Conservation (phyloP, 2,888 invertebrate species). For the Rhagonycha fulva region DNA sequence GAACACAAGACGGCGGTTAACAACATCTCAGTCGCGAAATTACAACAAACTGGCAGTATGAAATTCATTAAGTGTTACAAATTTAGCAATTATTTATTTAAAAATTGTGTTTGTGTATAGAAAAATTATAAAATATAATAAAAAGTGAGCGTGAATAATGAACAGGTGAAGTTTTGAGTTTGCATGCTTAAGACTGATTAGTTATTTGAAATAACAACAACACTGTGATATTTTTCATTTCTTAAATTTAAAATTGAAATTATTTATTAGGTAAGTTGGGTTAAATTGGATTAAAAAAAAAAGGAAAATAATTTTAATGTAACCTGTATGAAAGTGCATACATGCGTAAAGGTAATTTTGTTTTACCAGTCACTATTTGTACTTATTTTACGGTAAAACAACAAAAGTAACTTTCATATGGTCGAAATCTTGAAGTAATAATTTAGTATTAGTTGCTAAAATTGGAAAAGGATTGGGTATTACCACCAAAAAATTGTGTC, state of each 20-base stretch:
- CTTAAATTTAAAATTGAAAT: slow-evolving; percentile 7
- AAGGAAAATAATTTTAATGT: background rate
- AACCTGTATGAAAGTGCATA: background rate
- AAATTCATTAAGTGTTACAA: slow-evolving; percentile 19
- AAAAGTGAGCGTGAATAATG: slow-evolving; percentile 29
- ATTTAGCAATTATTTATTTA: slow-evolving; percentile 1
- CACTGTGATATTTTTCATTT: slow-evolving; percentile 12
- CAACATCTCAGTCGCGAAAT: slow-evolving; percentile 17
- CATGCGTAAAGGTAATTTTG: background rate
- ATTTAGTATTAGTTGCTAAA: too few relatives aligned
- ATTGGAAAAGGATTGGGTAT: background rate
- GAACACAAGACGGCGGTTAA: slow-evolving; percentile 22
- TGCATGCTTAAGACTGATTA: slow-evolving; percentile 32
- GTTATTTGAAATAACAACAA: slow-evolving; percentile 18
- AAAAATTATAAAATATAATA: background rate
- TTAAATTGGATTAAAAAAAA: too few relatives aligned
- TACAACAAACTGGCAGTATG: slow-evolving; percentile 21
- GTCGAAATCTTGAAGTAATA: background rate
- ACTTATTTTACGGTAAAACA: background rate
- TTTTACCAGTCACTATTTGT: background rate
- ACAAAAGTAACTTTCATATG: background rate
- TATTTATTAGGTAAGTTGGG: slow-evolving; percentile 12
- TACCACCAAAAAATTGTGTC: background rate
- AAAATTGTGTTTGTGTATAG: slow-evolving; percentile 9
- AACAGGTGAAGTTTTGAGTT: slow-evolving; percentile 32